Evolutionary conservation across 2,888 invertebrate species (phyloP).

Genomic region (Diplolepis rosae): DNA sequence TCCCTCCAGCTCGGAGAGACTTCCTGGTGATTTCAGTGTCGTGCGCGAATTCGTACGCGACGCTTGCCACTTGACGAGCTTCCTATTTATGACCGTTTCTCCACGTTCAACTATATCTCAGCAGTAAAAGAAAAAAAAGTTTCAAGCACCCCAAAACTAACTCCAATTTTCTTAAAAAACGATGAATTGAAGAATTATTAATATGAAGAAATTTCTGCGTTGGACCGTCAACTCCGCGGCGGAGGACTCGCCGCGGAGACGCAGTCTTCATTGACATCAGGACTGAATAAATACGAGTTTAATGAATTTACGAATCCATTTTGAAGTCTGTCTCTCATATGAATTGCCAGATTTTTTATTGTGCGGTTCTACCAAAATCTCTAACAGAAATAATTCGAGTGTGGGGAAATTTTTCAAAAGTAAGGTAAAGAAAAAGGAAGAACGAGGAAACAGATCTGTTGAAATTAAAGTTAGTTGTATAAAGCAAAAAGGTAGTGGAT

Average conservation of each 20-base stretch:
- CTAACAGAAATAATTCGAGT: no score
- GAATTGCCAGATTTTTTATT: no score
- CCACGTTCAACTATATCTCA: not conserved
- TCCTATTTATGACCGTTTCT: not conserved
- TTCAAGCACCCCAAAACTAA: not conserved
- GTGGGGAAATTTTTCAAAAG: no score
- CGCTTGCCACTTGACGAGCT: slow-evolving; percentile 41
- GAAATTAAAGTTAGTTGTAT: not conserved
- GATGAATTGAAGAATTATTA: not conserved
- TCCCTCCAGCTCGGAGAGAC: slow-evolving; percentile 62
- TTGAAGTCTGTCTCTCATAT: no score
- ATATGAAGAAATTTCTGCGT: not conserved
- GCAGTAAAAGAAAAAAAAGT: not conserved
- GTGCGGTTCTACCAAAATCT: no score
- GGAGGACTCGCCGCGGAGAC: not conserved
- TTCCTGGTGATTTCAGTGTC: slow-evolving; percentile 66
- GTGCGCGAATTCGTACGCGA: slow-evolving; percentile 69
- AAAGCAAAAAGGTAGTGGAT: not conserved
- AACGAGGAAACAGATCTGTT: not conserved
- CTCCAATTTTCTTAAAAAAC: not conserved
- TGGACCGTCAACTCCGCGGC: not conserved
- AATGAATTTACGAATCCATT: no score
- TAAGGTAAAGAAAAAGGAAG: not conserved
- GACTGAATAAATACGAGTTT: no score
- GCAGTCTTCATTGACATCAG: not conserved